Conservation (phyloP, 2,888 invertebrate species). For the Hyppa rectilinea region DNA sequence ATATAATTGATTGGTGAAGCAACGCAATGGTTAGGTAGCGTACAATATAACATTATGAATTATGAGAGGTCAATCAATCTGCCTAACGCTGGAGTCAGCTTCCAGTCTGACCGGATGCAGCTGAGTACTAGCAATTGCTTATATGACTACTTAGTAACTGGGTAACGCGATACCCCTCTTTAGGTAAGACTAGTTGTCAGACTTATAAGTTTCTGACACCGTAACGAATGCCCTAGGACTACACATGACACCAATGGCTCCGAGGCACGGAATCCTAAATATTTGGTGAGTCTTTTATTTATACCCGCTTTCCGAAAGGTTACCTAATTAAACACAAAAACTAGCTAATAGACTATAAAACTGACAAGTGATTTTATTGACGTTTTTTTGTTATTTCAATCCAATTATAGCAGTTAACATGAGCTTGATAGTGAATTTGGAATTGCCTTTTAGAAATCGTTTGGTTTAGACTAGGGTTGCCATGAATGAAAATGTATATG, state of each 20-base stretch:
- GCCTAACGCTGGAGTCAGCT: neutral
- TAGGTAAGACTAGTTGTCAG: neutral
- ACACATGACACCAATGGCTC: too few relatives aligned
- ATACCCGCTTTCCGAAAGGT: neutral
- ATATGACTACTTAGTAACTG: neutral
- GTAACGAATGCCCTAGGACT: too few relatives aligned
- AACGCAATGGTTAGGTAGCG: neutral
- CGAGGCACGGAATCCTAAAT: neutral
- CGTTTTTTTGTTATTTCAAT: neutral
- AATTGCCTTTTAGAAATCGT: neutral
- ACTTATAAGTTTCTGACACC: too few relatives aligned
- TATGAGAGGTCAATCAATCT: neutral
- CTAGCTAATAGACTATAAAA: neutral
- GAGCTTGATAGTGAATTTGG: neutral
- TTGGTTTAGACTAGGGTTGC: neutral
- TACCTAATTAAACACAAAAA: neutral
- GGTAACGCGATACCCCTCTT: neutral
- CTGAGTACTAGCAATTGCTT: neutral
- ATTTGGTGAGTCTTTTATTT: neutral
- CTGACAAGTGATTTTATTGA: neutral
- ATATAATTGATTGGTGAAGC: neutral
- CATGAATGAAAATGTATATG: neutral
- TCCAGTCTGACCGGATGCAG: neutral
- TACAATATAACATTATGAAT: neutral
- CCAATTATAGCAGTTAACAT: neutral